Evolutionary conservation across 1,140 invertebrate species (phyloP).

Genomic region (Littorina saxatilis): DNA sequence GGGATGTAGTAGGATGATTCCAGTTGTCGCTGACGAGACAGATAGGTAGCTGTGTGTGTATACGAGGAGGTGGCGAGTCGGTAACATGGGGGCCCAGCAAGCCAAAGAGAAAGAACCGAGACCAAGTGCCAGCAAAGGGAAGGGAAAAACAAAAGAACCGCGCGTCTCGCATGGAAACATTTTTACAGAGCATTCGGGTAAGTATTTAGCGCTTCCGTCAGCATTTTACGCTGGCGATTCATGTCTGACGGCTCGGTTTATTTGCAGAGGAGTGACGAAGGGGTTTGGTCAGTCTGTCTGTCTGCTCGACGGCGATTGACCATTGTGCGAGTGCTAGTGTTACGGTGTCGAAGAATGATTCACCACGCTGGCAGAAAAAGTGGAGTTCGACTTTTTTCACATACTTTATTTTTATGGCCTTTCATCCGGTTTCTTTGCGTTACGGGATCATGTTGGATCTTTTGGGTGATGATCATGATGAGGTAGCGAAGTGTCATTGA

Average conservation of each 20-base stretch:
- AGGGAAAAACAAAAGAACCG: slow-evolving; percentile 59
- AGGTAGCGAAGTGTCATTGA: no score
- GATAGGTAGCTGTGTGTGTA: slow-evolving; percentile 35
- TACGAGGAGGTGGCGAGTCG: slow-evolving; percentile 29
- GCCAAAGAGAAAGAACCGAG: slow-evolving; percentile 46
- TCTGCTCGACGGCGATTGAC: background rate
- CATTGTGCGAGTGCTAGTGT: no score
- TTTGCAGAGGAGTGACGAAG: background rate
- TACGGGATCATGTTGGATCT: no score
- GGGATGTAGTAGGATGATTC: slow-evolving; percentile 43
- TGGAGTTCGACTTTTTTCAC: no score
- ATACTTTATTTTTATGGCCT: no score
- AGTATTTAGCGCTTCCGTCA: slow-evolving; percentile 22
- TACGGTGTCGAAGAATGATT: no score
- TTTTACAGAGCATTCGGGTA: slow-evolving; percentile 46
- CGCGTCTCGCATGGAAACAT: slow-evolving; percentile 36
- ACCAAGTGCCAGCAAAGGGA: slow-evolving; percentile 47
- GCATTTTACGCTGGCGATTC: no score
- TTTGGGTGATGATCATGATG: no score
- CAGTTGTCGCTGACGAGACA: slow-evolving; percentile 25
- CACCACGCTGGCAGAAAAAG: no score
- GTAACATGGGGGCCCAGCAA: slow-evolving; percentile 60
- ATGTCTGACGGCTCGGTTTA: background rate
- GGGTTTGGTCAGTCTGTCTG: background rate
- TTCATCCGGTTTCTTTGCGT: no score